These are phyloP conservation scores for Coptotermes formosanus DNA, from an alignment of 1,140 invertebrate species.

Conservation along the genomic window DNA sequence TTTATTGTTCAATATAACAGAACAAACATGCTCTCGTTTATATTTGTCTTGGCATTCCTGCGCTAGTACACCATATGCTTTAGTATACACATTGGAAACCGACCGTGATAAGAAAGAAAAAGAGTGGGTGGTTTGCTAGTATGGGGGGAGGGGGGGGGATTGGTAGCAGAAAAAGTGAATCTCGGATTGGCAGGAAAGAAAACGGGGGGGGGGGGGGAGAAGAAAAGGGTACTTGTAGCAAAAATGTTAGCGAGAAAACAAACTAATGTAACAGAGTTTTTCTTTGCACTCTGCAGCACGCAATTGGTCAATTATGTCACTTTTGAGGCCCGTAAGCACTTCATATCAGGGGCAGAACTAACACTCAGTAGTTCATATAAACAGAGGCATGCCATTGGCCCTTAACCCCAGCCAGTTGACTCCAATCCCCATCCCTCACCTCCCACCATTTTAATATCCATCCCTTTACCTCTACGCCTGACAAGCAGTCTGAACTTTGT, in stretches of 20 bases:
- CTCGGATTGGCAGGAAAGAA: background rate
- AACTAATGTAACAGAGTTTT: background rate
- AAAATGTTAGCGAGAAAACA: constrained; percentile 2
- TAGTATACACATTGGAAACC: background rate
- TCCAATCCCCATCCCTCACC: too few relatives aligned
- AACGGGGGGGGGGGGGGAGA: background rate
- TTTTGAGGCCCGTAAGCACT: background rate
- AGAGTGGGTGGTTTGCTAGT: background rate
- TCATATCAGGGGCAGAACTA: background rate
- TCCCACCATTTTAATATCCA: too few relatives aligned
- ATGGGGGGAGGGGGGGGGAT: too few relatives aligned
- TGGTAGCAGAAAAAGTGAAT: background rate
- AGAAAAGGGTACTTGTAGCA: background rate
- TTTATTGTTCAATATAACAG: too few relatives aligned
- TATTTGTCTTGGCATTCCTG: too few relatives aligned
- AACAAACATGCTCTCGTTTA: too few relatives aligned
- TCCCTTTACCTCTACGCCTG: too few relatives aligned
- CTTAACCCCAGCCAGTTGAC: too few relatives aligned
- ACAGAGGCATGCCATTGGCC: too few relatives aligned
- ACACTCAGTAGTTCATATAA: background rate
- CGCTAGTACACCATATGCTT: too few relatives aligned
- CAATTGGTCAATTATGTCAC: background rate
- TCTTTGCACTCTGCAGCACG: background rate
- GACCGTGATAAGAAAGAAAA: background rate
- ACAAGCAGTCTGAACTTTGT: too few relatives aligned